Percentiles rank a stretch among this genome's conserved stretches.
phyloP scores from a whole-genome alignment of 2,888 invertebrate species.

The Microctonus aethiopoides region DNA sequence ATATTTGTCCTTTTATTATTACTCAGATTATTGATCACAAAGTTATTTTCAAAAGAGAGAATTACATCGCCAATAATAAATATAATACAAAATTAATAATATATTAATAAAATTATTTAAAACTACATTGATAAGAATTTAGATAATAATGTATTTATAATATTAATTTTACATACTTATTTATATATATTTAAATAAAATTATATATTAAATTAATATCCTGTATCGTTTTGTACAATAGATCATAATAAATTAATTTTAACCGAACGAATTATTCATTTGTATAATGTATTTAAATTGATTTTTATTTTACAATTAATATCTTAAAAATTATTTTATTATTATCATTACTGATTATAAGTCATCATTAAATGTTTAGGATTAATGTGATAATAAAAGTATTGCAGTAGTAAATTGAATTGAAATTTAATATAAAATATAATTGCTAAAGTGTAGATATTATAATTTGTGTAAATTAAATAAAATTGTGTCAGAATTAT shows the following conservation, averaged over 20 bases:
- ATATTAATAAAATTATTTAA: not conserved
- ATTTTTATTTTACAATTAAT: not conserved
- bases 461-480: not conserved
- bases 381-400: not conserved
- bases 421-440: not conserved
- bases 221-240: not conserved
- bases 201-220: not conserved
- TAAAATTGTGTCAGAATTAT: not conserved
- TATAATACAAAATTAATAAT: not conserved
- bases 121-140: not conserved
- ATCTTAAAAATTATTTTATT: not conserved
- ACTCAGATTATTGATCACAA: constrained; percentile 11
- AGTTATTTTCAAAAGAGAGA: not conserved
- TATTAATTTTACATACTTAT: not conserved
- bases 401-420: too few species aligned
- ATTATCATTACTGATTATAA: not conserved
- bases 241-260: not conserved
- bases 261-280: too few species aligned
- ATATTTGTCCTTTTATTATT: not conserved
- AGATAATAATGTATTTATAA: too few species aligned
- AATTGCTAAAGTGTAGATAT: not conserved
- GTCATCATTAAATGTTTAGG: not conserved
- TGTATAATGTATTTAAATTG: too few species aligned
- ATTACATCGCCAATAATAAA: not conserved
- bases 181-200: too few species aligned